Percentiles rank a stretch among this genome's conserved stretches.
phyloP scores from a whole-genome alignment of 2,888 invertebrate species.

The Leptinotarsa juncta region DNA sequence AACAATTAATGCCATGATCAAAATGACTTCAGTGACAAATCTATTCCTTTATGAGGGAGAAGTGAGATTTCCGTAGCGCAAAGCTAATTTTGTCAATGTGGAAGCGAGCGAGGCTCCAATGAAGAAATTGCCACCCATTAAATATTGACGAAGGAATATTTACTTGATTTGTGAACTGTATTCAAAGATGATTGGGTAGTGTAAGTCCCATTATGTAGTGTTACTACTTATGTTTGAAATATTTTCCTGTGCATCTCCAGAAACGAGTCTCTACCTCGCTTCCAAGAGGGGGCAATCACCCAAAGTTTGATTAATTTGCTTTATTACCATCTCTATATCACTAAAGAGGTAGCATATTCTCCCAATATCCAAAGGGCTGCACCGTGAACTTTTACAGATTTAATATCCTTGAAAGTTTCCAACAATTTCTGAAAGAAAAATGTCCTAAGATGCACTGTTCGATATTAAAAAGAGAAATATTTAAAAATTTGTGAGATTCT shows the following conservation, averaged over 20 bases:
- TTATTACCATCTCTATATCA: conserved; percentile 85
- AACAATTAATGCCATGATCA: conserved; percentile 87
- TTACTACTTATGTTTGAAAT: conserved; percentile 48
- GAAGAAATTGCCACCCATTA: conserved; percentile 96
- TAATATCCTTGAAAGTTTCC: conserved; percentile 87
- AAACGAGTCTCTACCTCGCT: conserved; percentile 76
- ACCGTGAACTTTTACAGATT: conserved; percentile 91
- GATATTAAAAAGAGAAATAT: too few relatives aligned
- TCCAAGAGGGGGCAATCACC: conserved; percentile 78
- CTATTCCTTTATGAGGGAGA: conserved; percentile 67
- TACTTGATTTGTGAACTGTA: conserved; percentile 73
- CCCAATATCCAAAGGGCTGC: conserved; percentile 98
- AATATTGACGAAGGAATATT: conserved; percentile 87
- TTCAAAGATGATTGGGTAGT: conserved; percentile 98
- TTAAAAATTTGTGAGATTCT: too few relatives aligned
- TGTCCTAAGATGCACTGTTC: background rate
- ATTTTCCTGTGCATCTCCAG: conserved; percentile 76
- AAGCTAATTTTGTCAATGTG: conserved; percentile 89
- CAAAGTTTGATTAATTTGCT: conserved; percentile 73
- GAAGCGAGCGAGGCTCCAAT: conserved; percentile 93
- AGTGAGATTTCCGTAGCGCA: conserved; percentile 73
- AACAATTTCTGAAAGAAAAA: conserved; percentile 70
- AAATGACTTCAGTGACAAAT: conserved; percentile 85
- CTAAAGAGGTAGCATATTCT: conserved; percentile 87
- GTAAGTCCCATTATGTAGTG: conserved; percentile 88